Percentiles rank a stretch among this genome's conserved stretches.
Evolutionary conservation across 2,113 vertebrate species (phyloP).

Genomic region (Strix aluco): DNA sequence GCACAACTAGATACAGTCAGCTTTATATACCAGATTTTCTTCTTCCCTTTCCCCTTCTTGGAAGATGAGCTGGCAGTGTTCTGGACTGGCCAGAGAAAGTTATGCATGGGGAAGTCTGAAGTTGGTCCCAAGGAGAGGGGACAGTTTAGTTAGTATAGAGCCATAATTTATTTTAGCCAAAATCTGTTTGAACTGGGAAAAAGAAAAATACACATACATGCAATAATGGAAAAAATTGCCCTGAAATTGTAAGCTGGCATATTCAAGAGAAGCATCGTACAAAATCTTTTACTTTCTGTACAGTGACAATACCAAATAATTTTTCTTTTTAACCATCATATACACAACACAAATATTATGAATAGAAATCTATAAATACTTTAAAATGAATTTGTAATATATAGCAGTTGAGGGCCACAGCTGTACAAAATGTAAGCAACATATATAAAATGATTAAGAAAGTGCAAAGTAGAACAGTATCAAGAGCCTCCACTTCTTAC

Average conservation of each 20-base stretch:
- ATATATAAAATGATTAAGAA: constrained; percentile 72
- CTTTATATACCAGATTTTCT: neutral
- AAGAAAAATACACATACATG: constrained; percentile 34
- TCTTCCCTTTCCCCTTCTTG: neutral
- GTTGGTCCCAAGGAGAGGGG: constrained; percentile 16
- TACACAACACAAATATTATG: constrained; percentile 76
- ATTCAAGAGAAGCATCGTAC: constrained; percentile 48
- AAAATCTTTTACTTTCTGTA: constrained; percentile 73
- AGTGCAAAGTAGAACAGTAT: constrained; percentile 82
- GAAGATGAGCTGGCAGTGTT: constrained; percentile 60
- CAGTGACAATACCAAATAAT: constrained; percentile 65
- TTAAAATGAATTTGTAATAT: constrained; percentile 65
- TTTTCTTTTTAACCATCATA: constrained; percentile 73
- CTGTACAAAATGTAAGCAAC: constrained; percentile 78
- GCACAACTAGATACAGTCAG: constrained; percentile 16
- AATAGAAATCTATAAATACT: constrained; percentile 78
- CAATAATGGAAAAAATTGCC: constrained; percentile 35
- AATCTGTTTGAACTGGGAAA: constrained; percentile 30
- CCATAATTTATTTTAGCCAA: constrained; percentile 26
- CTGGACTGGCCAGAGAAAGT: constrained; percentile 29
- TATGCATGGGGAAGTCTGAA: neutral
- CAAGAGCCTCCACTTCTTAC: constrained; percentile 69
- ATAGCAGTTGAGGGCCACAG: constrained; percentile 71
- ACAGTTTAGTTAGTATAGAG: neutral
- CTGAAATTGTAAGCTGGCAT: constrained; percentile 6